phyloP scores from a whole-genome alignment of 2,113 vertebrate species.

The Saccopteryx leptura region DNA sequence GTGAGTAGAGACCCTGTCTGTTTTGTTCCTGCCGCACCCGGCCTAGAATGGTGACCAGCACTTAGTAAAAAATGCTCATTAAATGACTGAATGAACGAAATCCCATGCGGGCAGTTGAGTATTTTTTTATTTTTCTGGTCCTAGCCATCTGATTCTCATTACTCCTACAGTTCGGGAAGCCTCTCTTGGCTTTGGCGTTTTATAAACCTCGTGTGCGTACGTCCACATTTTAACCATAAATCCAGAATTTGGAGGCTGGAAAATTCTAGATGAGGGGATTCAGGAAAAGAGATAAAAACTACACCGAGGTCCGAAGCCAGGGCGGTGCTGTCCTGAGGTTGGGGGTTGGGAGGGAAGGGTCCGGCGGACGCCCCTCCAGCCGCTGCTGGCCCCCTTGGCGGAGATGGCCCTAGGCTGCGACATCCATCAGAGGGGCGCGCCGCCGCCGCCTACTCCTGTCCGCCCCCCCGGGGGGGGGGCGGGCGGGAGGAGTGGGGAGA shows the following conservation, averaged over 20 bases:
- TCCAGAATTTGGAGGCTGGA: conserved; percentile 64
- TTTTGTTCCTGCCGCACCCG: not conserved
- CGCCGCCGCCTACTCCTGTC: not conserved
- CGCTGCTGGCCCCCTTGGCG: not conserved
- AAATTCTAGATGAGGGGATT: conserved; percentile 13
- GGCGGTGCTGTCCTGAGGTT: not conserved
- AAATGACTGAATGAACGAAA: conserved; percentile 68
- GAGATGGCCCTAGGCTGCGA: not conserved
- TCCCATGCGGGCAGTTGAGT: conserved; percentile 52
- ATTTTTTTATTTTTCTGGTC: conserved; percentile 58
- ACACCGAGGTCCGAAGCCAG: not conserved
- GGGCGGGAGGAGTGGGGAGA: not conserved
- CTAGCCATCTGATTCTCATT: conserved; percentile 82
- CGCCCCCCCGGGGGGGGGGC: not conserved
- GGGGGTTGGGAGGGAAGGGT: not conserved
- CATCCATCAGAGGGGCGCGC: not conserved
- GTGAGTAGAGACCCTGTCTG: not conserved
- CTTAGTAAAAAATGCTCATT: conserved; percentile 59
- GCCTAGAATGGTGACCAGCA: not conserved
- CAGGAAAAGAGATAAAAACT: not conserved
- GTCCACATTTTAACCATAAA: conserved; percentile 78
- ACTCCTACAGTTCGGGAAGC: conserved; percentile 60
- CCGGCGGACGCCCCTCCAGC: not conserved
- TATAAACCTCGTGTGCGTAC: conserved; percentile 76
- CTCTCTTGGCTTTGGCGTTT: conserved; percentile 61